These are phyloP conservation scores for Macrocentrus cingulum DNA, from an alignment of 1,140 invertebrate species.

Conservation along the genomic window DNA sequence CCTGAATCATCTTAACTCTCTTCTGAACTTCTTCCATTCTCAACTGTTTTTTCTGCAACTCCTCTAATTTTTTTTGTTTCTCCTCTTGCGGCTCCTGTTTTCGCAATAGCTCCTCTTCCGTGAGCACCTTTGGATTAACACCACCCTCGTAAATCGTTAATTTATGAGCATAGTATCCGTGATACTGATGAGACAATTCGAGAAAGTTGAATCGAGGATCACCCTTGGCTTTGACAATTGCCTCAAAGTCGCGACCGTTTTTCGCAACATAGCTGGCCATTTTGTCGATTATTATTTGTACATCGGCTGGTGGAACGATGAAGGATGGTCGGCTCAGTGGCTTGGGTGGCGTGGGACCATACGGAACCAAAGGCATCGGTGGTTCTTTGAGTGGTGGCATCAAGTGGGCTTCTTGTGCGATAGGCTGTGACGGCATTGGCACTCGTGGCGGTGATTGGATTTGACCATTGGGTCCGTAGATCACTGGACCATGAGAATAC, in stretches of 20 bases:
- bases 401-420: constrained; percentile 6
- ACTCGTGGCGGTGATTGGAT: constrained; percentile 35
- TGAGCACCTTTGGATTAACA: constrained; percentile 50
- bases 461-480: constrained; percentile 51
- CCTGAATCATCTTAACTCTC: constrained; percentile 57
- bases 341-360: constrained; percentile 51
- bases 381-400: constrained; percentile 36
- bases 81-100: constrained; percentile 55
- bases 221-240: constrained; percentile 81
- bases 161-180: constrained; percentile 75
- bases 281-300: constrained; percentile 89
- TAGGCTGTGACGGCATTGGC: constrained; percentile 1
- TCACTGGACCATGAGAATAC: constrained; percentile 53
- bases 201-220: constrained; percentile 85
- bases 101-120: constrained; percentile 52
- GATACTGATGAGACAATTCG: constrained; percentile 70
- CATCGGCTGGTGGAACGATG: constrained; percentile 72
- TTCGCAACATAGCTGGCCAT: constrained; percentile 94
- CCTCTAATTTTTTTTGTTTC: constrained; percentile 54
- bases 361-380: constrained; percentile 47
- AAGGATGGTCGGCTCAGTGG: constrained; percentile 57
- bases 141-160: constrained; percentile 56
- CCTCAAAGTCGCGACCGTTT: constrained; percentile 91
- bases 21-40: constrained; percentile 59
- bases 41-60: constrained; percentile 54